Evolutionary conservation across 2,113 vertebrate genomes (phyloP), one percentile per base, ranked within the genome.

Genomic region (Kryptolebias marmoratus): DNA sequence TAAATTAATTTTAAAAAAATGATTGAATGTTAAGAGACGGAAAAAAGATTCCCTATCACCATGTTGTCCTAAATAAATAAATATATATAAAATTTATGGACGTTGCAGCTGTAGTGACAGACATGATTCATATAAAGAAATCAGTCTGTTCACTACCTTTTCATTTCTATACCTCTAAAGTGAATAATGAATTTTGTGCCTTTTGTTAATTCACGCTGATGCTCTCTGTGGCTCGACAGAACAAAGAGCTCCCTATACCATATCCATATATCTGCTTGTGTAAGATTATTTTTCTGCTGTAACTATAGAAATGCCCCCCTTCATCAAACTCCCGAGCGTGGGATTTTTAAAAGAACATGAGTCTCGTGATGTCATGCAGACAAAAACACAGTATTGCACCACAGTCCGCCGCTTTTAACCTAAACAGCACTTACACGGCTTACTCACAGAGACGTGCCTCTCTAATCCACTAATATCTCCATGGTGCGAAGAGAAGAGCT

Each of bases 211-310:
- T 59, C 36, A 22, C 50, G 61, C 74, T 64, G 15, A 73, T 22
- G 67, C 7, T 48, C 74, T 64, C 16, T 4, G 14, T 68, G 69
- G 82, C 64, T 85, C 59, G 69, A 60, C 30, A 64, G 62, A 84
- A 85, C 69, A 81, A 78, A 86, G 55, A 63, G 65, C 61, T 69
- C 42, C 60, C 3, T 5, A 16, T 5, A 50, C 45, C 18, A 18
- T n/a, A 50, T 13, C 30, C 44, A 53, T 5, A 53, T 64, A 71
- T 68, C 68, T 42, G 1, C 39, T 42, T 9, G 10, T 42, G 10
- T 8, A 48, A 32, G 53, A 71, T 66, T 79, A 68, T 52, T 68
- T 54, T 49, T 63, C 49, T 13, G 63, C 32, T 60, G n/a, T 28
- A 75, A 76, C 59, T 52, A 49, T 42, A 75, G 48, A 75, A 66